A percentile compares a stretch with the other conserved stretches of the same genome.
These are phyloP conservation scores for Zootermopsis nevadensis DNA, from an alignment of 2,888 invertebrate species.

Conservation along the genomic window DNA sequence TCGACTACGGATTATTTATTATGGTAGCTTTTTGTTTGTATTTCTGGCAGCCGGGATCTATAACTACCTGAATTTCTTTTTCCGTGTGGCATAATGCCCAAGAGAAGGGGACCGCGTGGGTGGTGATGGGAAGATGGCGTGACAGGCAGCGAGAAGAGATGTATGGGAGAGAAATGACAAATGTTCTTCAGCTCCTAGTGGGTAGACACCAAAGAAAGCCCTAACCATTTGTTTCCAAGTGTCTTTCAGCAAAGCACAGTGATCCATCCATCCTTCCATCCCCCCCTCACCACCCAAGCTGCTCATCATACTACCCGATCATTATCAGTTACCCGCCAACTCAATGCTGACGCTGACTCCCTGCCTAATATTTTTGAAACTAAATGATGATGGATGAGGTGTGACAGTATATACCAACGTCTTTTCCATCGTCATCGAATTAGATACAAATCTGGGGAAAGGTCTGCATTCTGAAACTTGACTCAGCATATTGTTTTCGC, in stretches of 20 bases:
- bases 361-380: too few species aligned
- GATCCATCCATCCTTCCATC: too few species aligned
- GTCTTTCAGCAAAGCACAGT: conserved; percentile 16
- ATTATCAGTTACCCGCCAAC: neutral
- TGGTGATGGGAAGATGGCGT: neutral
- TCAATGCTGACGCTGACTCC: too few species aligned
- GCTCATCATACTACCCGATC: neutral
- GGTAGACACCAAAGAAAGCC: conserved; percentile 26
- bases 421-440: neutral
- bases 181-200: conserved; percentile 1
- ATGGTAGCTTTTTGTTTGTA: too few species aligned
- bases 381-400: conserved; percentile 10
- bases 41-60: too few species aligned
- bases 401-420: neutral
- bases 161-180: conserved; percentile 28
- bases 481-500: too few species aligned
- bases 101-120: too few species aligned
- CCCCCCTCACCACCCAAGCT: too few species aligned
- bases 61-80: too few species aligned
- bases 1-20: too few species aligned
- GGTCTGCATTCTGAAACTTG: neutral
- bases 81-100: too few species aligned
- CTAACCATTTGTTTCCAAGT: conserved; percentile 22
- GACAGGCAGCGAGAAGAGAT: conserved; percentile 18
- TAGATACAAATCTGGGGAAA: neutral